Percentiles rank a stretch among this genome's conserved stretches.
These are phyloP conservation scores for Hyppa rectilinea DNA, from an alignment of 2,888 invertebrate genomes.

Conservation along the genomic window DNA sequence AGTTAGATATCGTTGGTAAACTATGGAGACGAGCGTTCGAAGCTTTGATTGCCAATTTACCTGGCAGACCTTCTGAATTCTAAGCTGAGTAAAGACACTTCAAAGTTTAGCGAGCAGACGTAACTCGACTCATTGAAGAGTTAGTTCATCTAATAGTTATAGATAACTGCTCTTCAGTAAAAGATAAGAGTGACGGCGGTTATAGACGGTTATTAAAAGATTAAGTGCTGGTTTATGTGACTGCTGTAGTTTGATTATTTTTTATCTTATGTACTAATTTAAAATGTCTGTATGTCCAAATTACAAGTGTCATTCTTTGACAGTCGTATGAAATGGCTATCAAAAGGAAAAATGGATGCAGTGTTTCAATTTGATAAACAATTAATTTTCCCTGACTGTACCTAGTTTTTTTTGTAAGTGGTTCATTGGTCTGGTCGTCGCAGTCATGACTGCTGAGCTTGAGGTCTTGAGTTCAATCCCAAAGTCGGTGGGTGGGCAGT, in stretches of 20 bases:
- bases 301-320: neutral
- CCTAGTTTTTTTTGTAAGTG: no score
- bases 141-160: conserved; percentile 23
- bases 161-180: conserved; percentile 20
- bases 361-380: neutral
- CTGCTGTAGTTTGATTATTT: neutral
- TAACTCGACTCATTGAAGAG: conserved; percentile 28
- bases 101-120: conserved; percentile 32
- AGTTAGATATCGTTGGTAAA: conserved; percentile 23
- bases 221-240: neutral
- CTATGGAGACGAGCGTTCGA: conserved; percentile 32
- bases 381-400: no score
- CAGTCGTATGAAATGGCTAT: neutral
- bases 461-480: no score
- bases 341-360: no score
- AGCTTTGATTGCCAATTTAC: conserved; percentile 50
- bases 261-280: no score
- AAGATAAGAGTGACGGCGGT: conserved; percentile 18
- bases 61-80: conserved; percentile 34
- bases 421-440: no score
- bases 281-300: neutral
- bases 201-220: neutral
- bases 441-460: no score
- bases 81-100: conserved; percentile 31
- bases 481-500: no score